Conservation (phyloP, 2,888 invertebrate species). For the Panzeria rudis region DNA sequence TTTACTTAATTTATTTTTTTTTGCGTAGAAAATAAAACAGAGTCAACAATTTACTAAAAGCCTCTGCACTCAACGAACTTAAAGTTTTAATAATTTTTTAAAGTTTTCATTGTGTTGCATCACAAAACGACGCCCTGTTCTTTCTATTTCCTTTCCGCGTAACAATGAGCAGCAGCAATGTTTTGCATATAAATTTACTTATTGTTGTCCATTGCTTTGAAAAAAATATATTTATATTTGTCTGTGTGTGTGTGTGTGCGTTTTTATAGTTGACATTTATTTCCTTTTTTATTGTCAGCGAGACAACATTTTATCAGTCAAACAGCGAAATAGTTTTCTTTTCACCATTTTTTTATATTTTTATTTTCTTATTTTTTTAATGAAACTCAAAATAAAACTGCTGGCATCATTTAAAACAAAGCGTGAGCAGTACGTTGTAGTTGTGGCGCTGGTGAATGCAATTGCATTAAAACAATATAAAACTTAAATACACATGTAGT, state of each 20-base stretch:
- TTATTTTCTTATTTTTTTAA: not conserved
- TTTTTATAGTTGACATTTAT: slow-evolving; percentile 14
- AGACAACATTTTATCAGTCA: slow-evolving; percentile 63
- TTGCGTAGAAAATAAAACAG: not conserved
- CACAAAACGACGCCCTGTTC: not conserved
- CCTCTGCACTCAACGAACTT: not conserved
- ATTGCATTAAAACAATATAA: slow-evolving; percentile 27
- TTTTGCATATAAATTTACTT: not conserved
- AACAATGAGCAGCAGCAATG: not conserved
- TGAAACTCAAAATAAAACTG: slow-evolving; percentile 24
- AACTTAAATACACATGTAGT: slow-evolving; percentile 5
- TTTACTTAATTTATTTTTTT: too few relatives aligned
- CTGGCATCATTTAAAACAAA: slow-evolving; percentile 12
- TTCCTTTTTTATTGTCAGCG: slow-evolving; percentile 46
- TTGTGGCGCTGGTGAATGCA: not conserved
- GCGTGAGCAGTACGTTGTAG: not conserved
- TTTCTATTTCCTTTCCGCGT: not conserved
- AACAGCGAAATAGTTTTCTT: slow-evolving; percentile 39
- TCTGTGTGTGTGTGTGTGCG: not conserved
- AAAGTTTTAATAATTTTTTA: slow-evolving; percentile 22
- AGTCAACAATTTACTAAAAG: not conserved
- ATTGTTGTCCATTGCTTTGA: not conserved
- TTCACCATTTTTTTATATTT: slow-evolving; percentile 5
- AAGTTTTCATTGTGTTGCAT: not conserved
- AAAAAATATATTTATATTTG: not conserved